phyloP scores from a whole-genome alignment of 2,113 vertebrate genomes.

The Okapia johnstoni region DNA sequence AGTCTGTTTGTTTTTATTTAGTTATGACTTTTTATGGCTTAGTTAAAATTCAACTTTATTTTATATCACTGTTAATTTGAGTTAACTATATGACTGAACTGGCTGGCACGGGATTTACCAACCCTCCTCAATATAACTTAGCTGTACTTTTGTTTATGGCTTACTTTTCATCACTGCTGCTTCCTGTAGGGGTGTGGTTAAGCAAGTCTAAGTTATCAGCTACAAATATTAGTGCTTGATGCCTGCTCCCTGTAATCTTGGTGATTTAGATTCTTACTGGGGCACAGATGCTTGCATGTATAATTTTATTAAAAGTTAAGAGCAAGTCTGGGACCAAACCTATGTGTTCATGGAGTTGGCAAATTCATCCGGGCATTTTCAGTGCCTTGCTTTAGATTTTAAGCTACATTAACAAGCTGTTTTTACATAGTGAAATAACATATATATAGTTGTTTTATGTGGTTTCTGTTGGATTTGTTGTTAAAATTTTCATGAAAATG shows the following conservation, averaged over 20 bases:
- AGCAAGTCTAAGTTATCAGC: neutral
- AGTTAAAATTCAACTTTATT: neutral
- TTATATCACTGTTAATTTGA: neutral
- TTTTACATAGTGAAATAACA: neutral
- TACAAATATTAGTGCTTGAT: neutral
- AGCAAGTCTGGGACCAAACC: neutral
- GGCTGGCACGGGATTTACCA: neutral
- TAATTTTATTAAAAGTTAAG: neutral
- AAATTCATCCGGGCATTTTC: neutral
- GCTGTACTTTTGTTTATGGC: neutral
- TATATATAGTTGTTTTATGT: neutral
- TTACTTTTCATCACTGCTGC: neutral
- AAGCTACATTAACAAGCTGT: neutral
- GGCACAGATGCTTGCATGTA: neutral
- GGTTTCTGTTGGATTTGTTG: neutral
- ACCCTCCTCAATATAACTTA: neutral
- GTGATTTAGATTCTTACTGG: neutral
- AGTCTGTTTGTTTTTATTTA: neutral
- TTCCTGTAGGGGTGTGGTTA: neutral
- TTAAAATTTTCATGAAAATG: neutral
- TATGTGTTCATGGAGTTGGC: neutral
- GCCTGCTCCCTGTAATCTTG: neutral
- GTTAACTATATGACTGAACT: neutral
- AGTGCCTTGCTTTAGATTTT: neutral
- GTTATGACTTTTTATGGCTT: rapidly evolving